These are phyloP conservation scores for Nothobranchius furzeri DNA, from an alignment of 2,113 vertebrate genomes.

Conservation along the genomic window DNA sequence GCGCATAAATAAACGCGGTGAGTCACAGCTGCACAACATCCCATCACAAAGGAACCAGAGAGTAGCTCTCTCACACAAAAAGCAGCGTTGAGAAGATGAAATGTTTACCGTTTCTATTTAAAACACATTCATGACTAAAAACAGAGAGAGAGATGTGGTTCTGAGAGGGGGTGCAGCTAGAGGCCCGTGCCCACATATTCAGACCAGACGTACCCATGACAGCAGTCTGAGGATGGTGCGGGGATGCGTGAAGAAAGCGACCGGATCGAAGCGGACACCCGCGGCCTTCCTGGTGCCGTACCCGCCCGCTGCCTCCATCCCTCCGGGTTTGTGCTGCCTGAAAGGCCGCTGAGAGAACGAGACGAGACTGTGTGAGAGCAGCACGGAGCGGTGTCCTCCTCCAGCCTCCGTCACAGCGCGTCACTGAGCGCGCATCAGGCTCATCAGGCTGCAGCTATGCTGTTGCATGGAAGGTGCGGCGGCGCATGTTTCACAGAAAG, in stretches of 20 bases:
- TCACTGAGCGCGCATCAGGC: slow-evolving; percentile 26
- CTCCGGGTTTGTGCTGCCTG: slow-evolving; percentile 35
- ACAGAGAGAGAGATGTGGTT: too few relatives aligned
- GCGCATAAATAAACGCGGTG: neutral
- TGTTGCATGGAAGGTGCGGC: too few relatives aligned
- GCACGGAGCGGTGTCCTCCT: slow-evolving; percentile 42
- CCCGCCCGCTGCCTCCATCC: slow-evolving; percentile 67
- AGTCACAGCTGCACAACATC: slow-evolving; percentile 42
- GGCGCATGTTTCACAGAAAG: too few relatives aligned
- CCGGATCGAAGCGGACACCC: slow-evolving; percentile 66
- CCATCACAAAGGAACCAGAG: slow-evolving; percentile 7
- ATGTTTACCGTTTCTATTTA: neutral
- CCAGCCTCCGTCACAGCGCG: slow-evolving; percentile 56
- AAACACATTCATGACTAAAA: neutral
- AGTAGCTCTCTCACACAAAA: slow-evolving; percentile 42
- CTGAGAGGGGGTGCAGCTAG: too few relatives aligned
- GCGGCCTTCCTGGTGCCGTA: slow-evolving; percentile 71
- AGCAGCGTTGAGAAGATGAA: slow-evolving; percentile 20
- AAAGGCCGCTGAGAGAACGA: slow-evolving; percentile 33
- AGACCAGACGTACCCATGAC: slow-evolving; percentile 66
- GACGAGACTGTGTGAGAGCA: slow-evolving; percentile 42
- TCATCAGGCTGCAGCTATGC: slow-evolving; percentile 5
- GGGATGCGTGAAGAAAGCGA: slow-evolving; percentile 75
- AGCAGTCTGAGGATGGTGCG: slow-evolving; percentile 71
- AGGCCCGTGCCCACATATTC: too few relatives aligned